phyloP scores from a whole-genome alignment of 2,888 invertebrate genomes.

The Callinectes sapidus region DNA sequence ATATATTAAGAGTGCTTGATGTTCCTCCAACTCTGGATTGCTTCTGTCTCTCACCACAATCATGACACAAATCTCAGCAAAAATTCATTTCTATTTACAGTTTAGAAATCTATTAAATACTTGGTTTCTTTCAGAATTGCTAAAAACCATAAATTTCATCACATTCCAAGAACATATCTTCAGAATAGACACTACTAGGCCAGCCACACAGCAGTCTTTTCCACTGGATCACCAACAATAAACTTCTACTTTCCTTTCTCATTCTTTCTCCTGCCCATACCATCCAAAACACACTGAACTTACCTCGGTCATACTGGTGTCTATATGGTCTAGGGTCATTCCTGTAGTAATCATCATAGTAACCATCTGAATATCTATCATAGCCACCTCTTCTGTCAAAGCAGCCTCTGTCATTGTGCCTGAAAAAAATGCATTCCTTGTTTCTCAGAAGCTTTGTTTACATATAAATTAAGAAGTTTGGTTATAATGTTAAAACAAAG shows the following conservation, averaged over 20 bases:
- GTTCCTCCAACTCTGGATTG: no score
- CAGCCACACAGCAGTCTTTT: neutral
- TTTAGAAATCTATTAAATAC: no score
- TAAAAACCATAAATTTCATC: no score
- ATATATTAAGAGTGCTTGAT: no score
- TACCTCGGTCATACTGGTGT: neutral
- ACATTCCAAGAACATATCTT: no score
- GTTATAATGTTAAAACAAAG: no score
- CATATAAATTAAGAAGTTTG: neutral
- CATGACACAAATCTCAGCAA: no score
- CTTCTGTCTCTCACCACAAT: no score
- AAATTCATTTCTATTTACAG: no score
- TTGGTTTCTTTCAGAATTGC: no score
- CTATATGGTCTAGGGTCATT: neutral
- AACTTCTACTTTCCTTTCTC: neutral
- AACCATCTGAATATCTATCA: neutral
- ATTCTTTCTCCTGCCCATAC: neutral
- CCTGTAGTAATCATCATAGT: slow-evolving; percentile 19
- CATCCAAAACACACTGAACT: neutral
- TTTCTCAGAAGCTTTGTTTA: neutral
- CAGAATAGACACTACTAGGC: no score
- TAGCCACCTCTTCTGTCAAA: neutral
- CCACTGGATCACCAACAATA: neutral
- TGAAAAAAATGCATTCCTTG: neutral
- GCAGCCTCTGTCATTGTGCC: neutral